phyloP scores from a whole-genome alignment of 2,797 vertebrate genomes.

The Masticophis lateralis region DNA sequence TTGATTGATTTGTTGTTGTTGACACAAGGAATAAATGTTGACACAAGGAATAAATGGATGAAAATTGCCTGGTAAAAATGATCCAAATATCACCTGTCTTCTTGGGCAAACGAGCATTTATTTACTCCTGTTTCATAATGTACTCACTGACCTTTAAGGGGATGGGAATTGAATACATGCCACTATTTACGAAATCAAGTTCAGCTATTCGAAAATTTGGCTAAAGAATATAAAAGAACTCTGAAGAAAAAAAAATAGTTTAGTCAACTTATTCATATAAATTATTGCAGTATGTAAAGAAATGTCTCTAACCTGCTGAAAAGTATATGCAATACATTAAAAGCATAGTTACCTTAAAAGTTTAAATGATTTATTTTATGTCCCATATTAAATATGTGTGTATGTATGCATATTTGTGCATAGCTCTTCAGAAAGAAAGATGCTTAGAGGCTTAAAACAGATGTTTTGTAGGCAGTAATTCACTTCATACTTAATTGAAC shows the following conservation, averaged over 20 bases:
- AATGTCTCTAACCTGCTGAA: background rate
- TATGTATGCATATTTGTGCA: background rate
- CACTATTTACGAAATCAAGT: constrained; percentile 61
- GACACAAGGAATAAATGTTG: constrained; percentile 66
- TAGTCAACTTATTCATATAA: constrained; percentile 1
- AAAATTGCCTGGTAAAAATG: constrained; percentile 64
- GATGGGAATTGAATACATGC: constrained; percentile 47
- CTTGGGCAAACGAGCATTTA: constrained; percentile 58
- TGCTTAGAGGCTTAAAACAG: constrained; percentile 37
- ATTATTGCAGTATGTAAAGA: background rate
- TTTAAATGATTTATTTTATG: constrained; percentile 29
- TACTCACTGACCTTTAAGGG: constrained; percentile 62
- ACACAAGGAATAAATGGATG: constrained; percentile 64
- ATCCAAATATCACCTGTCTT: constrained; percentile 65
- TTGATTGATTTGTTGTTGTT: constrained; percentile 62
- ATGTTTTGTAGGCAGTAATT: constrained; percentile 33
- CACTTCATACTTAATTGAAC: constrained; percentile 37
- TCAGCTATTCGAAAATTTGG: constrained; percentile 45
- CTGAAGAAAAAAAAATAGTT: background rate
- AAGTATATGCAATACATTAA: constrained; percentile 13
- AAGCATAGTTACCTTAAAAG: constrained; percentile 2
- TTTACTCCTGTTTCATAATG: constrained; percentile 53
- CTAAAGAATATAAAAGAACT: constrained; percentile 5
- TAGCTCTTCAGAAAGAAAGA: constrained; percentile 29
- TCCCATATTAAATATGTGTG: constrained; percentile 8